Evolutionary conservation across 2,113 vertebrate genomes (phyloP).

Genomic region (Puntigrus tetrazona): DNA sequence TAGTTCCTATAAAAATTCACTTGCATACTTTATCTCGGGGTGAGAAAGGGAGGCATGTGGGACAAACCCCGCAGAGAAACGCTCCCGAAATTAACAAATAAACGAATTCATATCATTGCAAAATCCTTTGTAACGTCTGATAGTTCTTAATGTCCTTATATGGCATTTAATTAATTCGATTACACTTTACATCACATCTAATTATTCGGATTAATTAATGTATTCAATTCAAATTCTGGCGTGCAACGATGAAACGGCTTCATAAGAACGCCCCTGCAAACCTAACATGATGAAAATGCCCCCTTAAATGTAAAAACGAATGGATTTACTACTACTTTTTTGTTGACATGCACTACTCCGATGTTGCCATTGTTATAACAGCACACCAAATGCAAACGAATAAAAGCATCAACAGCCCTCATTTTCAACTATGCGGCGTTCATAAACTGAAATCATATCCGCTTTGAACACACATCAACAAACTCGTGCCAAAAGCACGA

Average conservation of each 20-base stretch:
- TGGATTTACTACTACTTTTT: background rate
- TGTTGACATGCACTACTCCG: background rate
- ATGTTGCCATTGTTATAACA: conserved; percentile 6
- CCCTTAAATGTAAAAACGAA: background rate
- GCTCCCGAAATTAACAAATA: no score
- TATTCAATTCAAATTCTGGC: background rate
- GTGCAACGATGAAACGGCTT: background rate
- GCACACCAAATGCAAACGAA: background rate
- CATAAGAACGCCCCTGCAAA: background rate
- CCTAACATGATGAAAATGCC: background rate
- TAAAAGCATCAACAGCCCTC: background rate
- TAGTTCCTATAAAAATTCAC: background rate
- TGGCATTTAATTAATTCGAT: background rate
- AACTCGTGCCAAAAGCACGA: background rate
- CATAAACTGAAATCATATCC: background rate
- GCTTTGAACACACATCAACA: background rate
- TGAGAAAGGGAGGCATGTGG: background rate
- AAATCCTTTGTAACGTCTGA: background rate
- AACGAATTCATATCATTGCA: no score
- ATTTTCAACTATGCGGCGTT: background rate
- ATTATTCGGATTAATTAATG: background rate
- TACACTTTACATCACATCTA: background rate
- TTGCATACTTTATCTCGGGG: background rate
- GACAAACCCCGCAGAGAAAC: background rate
- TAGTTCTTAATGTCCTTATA: background rate